These are phyloP conservation scores for Drosophila albomicans DNA, from an alignment of 1,140 invertebrate species.

Conservation along the genomic window DNA sequence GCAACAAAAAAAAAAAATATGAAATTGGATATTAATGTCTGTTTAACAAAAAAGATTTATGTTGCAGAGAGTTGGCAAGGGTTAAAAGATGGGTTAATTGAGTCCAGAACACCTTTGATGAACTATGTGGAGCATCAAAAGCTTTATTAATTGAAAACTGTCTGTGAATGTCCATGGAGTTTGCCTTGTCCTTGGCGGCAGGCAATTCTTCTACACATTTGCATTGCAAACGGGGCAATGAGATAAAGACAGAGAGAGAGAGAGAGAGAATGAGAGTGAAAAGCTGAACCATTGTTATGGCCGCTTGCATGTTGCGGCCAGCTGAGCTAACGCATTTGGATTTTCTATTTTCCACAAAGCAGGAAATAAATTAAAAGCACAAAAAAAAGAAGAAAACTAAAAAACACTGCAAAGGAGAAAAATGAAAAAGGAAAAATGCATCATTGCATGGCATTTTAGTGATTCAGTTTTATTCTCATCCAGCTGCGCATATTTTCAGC, in stretches of 20 bases:
- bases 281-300: conserved; percentile 24
- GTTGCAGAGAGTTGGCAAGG: not conserved
- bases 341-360: conserved; percentile 23
- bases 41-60: not conserved
- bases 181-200: conserved; percentile 12
- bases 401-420: conserved; percentile 2
- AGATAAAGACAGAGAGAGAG: conserved; percentile 10
- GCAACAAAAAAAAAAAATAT: conserved; percentile 1
- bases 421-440: conserved; percentile 48
- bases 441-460: conserved; percentile 56
- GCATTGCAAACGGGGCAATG: conserved; percentile 58
- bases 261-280: not conserved
- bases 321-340: conserved; percentile 29
- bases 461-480: conserved; percentile 58
- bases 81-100: not conserved
- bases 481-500: conserved; percentile 60
- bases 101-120: conserved; percentile 1
- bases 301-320: conserved; percentile 21
- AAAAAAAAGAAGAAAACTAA: conserved; percentile 19
- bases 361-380: conserved; percentile 59
- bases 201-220: conserved; percentile 40
- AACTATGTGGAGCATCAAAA: conserved; percentile 28
- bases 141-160: conserved; percentile 70
- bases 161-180: conserved; percentile 39
- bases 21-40: conserved; percentile 16